Base-by-base conservation (phyloP, 2,888 invertebrate species). In the Schizotus pectinicornis region DNA sequence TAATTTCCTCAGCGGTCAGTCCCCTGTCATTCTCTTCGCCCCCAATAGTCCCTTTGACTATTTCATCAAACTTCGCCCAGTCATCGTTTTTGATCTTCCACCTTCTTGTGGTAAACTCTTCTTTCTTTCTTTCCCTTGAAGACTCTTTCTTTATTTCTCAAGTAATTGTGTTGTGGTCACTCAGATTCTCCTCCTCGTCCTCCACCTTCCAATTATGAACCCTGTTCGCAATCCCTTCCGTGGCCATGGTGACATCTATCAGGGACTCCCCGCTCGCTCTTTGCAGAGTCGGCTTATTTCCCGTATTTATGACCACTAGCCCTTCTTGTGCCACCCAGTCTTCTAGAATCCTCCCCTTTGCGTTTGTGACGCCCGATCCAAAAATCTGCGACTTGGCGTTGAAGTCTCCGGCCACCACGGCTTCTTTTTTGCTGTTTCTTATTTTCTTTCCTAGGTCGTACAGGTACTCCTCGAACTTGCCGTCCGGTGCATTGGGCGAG, bases 231-330 rank as follows among this genome's bases (percentile, higher is more conserved):
- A 34, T 39, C 42, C 7, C 22, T 7, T 32, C 31, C 1, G 43
- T 39, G n/a, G 35, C 14, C n/a, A n/a, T n/a, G 7, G 52, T 62
- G 11, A 57, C n/a, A 50, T 61, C 52, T n/a, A 62, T 62, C 7
- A 50, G n/a, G 2, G 58, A 62, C 7, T 7, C 12, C 32, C 46
- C 51, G 5, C 39, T 50, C 9, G 46, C 9, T 9, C 31, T 39
- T 1, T 7, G 6, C 33, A 50, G 56, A 2, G 60, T 62, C 1
- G 56, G 53, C 0, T 34, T 37, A 7, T 32, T 36, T 22, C 56
- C 60, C 8, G 1, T 14, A 36, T 61, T 62, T 7, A 52, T 31
- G 6, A 45, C 13, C 6, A 48, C 31, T 11, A 51, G 47, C 13
- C 32, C 22, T 8, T 13, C 30, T 1, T 14, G 8, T n/a, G 14